Conservation (phyloP, 2,888 invertebrate genomes). For the Callinectes sapidus region DNA sequence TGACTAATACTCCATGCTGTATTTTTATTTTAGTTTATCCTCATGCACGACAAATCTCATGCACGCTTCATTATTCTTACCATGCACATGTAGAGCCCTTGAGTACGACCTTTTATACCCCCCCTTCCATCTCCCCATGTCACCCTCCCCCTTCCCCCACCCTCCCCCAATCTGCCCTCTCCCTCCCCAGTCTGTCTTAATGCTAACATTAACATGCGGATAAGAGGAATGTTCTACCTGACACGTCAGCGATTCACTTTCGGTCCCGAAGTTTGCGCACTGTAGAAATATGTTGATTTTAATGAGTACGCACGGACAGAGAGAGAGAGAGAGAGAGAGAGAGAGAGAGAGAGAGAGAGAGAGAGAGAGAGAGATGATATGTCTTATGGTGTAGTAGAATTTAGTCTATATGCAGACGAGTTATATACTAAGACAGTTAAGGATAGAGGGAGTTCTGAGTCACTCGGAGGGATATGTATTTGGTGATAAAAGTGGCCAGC, state of each 20-base stretch:
- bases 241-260: neutral
- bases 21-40: too few relatives aligned
- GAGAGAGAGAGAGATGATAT: neutral
- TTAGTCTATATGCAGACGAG: neutral
- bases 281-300: neutral
- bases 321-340: constrained; percentile 16
- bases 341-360: constrained; percentile 25
- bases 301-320: neutral
- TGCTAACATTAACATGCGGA: neutral
- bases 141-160: neutral
- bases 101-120: too few relatives aligned
- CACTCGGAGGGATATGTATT: neutral
- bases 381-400: neutral
- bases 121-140: neutral
- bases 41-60: too few relatives aligned
- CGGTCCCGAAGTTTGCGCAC: neutral
- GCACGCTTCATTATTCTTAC: too few relatives aligned
- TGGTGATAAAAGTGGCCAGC: neutral
- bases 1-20: too few relatives aligned
- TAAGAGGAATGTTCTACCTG: neutral
- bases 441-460: neutral
- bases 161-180: neutral
- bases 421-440: neutral
- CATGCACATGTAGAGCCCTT: too few relatives aligned
- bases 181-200: neutral